phyloP scores from a whole-genome alignment of 2,113 vertebrate species.

The Antechinus flavipes region DNA sequence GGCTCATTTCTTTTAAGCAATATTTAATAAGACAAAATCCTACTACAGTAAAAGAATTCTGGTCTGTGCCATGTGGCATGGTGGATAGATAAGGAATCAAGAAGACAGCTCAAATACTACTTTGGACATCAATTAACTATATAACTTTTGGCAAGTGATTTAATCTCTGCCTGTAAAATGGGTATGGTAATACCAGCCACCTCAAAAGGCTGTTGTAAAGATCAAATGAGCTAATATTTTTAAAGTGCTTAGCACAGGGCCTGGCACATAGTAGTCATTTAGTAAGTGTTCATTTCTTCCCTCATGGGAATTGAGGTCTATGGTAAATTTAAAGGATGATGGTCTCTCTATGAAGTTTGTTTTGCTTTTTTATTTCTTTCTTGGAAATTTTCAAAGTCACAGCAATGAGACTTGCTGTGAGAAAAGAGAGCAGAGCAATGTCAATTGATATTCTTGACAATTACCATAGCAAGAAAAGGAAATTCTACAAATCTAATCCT shows the following conservation, averaged over 20 bases:
- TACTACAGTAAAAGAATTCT: not conserved
- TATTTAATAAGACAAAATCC: slow-evolving; percentile 60
- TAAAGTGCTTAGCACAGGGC: not conserved
- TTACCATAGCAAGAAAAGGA: slow-evolving; percentile 68
- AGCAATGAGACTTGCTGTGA: slow-evolving; percentile 68
- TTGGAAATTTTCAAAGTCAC: slow-evolving; percentile 28
- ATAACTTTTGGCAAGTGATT: not conserved
- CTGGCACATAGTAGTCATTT: not conserved
- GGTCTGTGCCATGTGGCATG: not conserved
- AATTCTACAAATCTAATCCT: slow-evolving; percentile 60
- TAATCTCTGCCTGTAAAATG: not conserved
- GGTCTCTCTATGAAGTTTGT: not conserved
- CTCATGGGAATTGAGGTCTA: slow-evolving; percentile 17
- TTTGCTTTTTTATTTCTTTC: slow-evolving; percentile 52
- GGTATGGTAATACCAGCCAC: not conserved
- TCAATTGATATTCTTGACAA: slow-evolving; percentile 57
- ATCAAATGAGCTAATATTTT: not conserved
- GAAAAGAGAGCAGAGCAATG: slow-evolving; percentile 52
- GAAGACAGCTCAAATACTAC: not conserved
- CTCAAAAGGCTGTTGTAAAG: not conserved
- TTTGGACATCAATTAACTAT: not conserved
- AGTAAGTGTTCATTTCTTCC: not conserved
- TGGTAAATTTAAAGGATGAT: slow-evolving; percentile 31
- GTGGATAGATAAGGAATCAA: not conserved
- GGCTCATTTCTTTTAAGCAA: slow-evolving; percentile 59